Base-by-base conservation (phyloP, 2,113 vertebrate species). In the Cinclus mexicanus region DNA sequence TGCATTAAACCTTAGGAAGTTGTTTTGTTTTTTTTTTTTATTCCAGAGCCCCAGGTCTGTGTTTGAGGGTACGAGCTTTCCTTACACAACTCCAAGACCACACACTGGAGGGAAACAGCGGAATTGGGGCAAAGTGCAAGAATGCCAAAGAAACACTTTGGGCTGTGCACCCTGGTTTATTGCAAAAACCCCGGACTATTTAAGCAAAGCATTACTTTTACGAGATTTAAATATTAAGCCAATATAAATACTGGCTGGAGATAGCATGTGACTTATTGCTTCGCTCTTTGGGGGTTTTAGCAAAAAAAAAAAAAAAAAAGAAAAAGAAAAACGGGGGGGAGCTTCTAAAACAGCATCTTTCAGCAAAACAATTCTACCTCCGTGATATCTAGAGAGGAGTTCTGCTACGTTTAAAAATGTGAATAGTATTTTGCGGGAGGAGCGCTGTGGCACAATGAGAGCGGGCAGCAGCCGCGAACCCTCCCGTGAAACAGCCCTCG, bases 61-160 rank as follows among this genome's bases (percentile, higher is more conserved):
- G 65, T 94, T 67, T 77, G 75, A 94, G 86, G 86, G 88, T 90
- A 92, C 9, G 33, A 82, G 89, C 75, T 82, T 93, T 72, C 85
- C 57, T 92, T 63, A 52, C 83, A 80, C 92, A 93, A 69, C 89
- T 92, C 56, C 12, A 49, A 94, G 96, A 96, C 93, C 96, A 97
- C 96, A 96, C 96, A 96, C 84, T 82, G 89, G 84, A 88, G 89
- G 80, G 92, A 96, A 93, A 86, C 69, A 42, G 61, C 2, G 65
- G 95, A 97, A 97, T 90, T 97, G 93, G 97, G 96, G 92, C 96
- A 97, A 97, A 97, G 97, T 97, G 96, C 96, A 97, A 96, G 89
- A 94, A 94, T 91, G 95, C 95, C 96, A 96, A 78, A 89, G 91
- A 91, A 95, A 94, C 85, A 94, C 94, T 87, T 91, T 52, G 87